Base-by-base conservation (phyloP, 35 echinoderm and acorn worm genomes). In the Holothuria glaberrima region DNA sequence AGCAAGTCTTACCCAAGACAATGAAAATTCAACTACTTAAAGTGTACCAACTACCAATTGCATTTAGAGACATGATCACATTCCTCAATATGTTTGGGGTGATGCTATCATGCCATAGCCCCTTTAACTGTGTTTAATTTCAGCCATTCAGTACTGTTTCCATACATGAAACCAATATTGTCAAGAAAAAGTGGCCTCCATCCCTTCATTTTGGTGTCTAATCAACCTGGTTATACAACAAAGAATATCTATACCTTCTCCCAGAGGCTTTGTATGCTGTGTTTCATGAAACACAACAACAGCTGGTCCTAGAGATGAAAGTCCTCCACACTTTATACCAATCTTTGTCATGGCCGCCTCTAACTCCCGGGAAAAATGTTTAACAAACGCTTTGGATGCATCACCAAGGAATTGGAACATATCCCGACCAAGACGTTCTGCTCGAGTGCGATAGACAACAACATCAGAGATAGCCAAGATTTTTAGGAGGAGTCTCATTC, bases 201-300 rank as follows among this genome's bases (percentile, higher is more conserved):
- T 54, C 16, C 2, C 7, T 41, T 4, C 36, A 41, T 7, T 41
- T 41, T 41, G n/a, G n/a, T n/a, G n/a, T n/a, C 7, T 41, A 41
- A 4, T 54, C 50, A 12, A 54, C 12, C 50, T 9, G 5, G 7
- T 41, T 41, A 4, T 41, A 7, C 7, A 41, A 7, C 36, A 41
- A 41, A 7, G 36, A 41, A 41, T 41, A 41, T 41, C 36, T 41
- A 48, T 30, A 88, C 89, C 89, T 85, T 80, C 75, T 75, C 97
- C 97, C n/a, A 99, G 71, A 12, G 94, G 91, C 22, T 88, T 45
- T n/a, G 97, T 99, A 83, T 95, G 93, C 36, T 73, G 74, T 48
- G 97, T 99, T 78, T 99, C 97, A 75, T 95, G 93, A 62, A 99
- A 99, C 17, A 99, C 93, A 60, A 98, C 90, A 3, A 98, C 97